Evolutionary conservation across 2,797 vertebrate genomes (phyloP).

Genomic region (Natrix natrix): DNA sequence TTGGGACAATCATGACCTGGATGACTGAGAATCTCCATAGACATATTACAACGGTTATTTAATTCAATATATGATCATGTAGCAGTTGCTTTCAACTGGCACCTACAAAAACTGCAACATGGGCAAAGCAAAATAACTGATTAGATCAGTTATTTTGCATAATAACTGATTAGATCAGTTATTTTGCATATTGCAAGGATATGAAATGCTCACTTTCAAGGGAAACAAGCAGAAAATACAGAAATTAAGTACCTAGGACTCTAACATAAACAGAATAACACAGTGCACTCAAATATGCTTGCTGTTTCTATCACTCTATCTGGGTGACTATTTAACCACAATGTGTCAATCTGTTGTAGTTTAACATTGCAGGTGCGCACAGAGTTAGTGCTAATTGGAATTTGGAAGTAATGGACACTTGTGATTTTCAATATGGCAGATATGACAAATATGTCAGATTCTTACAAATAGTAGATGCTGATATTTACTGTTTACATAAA

Average conservation of each 20-base stretch:
- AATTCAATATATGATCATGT: background rate
- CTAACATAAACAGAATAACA: background rate
- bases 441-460: background rate
- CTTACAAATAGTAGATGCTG: background rate
- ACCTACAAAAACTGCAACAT: background rate
- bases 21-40: too few species aligned
- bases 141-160: background rate
- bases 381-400: background rate
- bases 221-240: background rate
- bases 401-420: background rate
- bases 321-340: background rate
- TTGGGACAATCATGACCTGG: too few species aligned
- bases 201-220: background rate
- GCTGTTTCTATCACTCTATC: background rate
- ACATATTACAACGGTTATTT: background rate
- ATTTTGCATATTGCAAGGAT: background rate
- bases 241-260: background rate
- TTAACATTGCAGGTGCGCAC: background rate
- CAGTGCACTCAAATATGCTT: background rate
- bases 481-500: background rate
- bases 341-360: background rate
- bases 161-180: background rate
- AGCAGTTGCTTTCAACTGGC: background rate
- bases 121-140: background rate
- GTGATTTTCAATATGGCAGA: background rate